These are phyloP conservation scores for Scaptomyza cyrtandrae DNA, from an alignment of 2,888 invertebrate genomes.

Conservation along the genomic window DNA sequence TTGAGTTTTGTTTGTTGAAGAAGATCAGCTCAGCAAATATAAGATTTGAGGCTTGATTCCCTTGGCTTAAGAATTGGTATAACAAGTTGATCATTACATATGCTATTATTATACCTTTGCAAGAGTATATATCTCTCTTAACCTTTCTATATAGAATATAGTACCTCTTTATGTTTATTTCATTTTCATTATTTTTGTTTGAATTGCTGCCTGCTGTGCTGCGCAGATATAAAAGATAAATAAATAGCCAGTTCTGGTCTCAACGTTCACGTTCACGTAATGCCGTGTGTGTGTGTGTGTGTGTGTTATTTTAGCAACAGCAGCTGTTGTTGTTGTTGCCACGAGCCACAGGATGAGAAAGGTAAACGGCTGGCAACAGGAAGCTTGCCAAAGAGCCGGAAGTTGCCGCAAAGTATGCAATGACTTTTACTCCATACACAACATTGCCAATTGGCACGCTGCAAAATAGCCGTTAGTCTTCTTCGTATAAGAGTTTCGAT, in stretches of 20 bases:
- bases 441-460: conserved; percentile 51
- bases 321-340: conserved; percentile 30
- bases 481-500: conserved; percentile 39
- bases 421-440: conserved; percentile 34
- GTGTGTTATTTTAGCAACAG: too few relatives aligned
- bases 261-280: not conserved
- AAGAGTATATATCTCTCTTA: too few relatives aligned
- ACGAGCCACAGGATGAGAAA: conserved; percentile 43
- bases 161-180: conserved; percentile 7
- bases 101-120: too few relatives aligned
- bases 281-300: too few relatives aligned
- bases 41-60: too few relatives aligned
- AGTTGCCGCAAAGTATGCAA: conserved; percentile 78
- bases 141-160: not conserved
- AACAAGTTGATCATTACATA: too few relatives aligned
- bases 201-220: conserved; percentile 32
- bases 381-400: conserved; percentile 73
- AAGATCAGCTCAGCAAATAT: too few relatives aligned
- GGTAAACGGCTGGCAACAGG: conserved; percentile 60
- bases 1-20: too few relatives aligned
- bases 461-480: conserved; percentile 21
- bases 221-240: conserved; percentile 46
- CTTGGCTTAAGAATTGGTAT: too few relatives aligned
- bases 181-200: not conserved
- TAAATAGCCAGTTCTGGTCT: conserved; percentile 26